Evolutionary conservation across 2,888 invertebrate genomes (phyloP).

Genomic region (Gastracanthus pulcherrimus): DNA sequence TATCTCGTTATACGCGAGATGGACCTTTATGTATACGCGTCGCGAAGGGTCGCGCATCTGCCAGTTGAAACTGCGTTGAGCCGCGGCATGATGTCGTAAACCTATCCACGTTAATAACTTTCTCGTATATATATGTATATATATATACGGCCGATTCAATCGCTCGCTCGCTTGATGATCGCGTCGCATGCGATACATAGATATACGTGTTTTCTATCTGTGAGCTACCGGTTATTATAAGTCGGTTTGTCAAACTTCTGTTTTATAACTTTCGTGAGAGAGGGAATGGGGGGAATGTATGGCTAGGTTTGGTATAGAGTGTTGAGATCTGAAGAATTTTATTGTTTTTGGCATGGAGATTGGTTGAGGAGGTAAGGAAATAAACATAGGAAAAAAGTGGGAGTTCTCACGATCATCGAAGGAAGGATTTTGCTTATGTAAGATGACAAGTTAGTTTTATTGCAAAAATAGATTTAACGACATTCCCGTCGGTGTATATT

Average conservation of each 20-base stretch:
- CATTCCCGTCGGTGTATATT: not conserved
- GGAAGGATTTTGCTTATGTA: not conserved
- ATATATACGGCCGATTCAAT: constrained; percentile 3
- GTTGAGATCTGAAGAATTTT: not conserved
- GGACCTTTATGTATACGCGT: not conserved
- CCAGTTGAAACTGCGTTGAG: not conserved
- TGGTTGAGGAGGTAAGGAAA: not conserved
- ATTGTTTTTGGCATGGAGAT: not conserved
- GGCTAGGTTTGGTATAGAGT: not conserved
- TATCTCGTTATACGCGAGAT: not conserved
- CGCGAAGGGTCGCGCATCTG: constrained; percentile 14
- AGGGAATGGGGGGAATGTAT: not conserved
- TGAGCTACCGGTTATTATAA: constrained; percentile 7
- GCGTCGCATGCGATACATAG: not conserved
- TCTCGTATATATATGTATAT: too few relatives aligned
- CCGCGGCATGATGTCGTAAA: constrained; percentile 12
- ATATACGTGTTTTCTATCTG: not conserved
- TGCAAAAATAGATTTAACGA: not conserved
- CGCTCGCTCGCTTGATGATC: constrained; percentile 15
- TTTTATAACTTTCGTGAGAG: not conserved
- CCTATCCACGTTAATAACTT: constrained; percentile 48
- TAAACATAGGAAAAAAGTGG: not conserved
- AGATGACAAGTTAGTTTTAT: constrained; percentile 15
- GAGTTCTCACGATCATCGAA: not conserved
- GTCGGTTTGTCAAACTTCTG: constrained; percentile 23